Base-by-base conservation (phyloP, 2,113 vertebrate genomes). In the Toxotes chatareus region DNA sequence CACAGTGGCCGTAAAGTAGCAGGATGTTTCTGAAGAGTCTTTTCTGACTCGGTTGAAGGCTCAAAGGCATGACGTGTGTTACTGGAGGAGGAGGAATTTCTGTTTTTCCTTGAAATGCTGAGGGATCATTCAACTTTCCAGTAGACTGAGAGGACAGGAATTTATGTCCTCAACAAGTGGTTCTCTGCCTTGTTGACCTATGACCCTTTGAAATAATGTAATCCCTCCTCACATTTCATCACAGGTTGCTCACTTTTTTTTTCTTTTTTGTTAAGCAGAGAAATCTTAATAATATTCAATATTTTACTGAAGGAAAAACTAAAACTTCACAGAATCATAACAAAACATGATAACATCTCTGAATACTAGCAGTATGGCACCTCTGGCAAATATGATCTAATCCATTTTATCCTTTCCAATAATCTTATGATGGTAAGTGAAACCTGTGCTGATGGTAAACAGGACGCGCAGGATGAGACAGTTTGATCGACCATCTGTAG, bases 1-100 rank as follows among this genome's bases (percentile, higher is more conserved):
- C 17, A 63, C 10, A 42, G n/a, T 46, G 31, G n/a, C 23, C 27
- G 10, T 27, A 13, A 47, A 76, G 44, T 53, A 4, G 13, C 53
- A 68, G 27, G 63, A 80, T 57, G 68, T 74, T 53, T 36, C 19
- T 51, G 1, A 55, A 44, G 61, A 56, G 17, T 16, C 10, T 38
- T 49, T 21, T 55, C 14, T 70, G 16, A 57, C 16, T 9, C 36
- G 34, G 31, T 19, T 76, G n/a, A 55, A 38, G 53, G 7, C 16
- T 59, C 1, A 7, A 70, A 71, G 23, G 36, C 16, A 38, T 68
- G 1, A 31, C 1, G 14, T 60, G 6, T 36, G 60, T 23, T 17
- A 40, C 65, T 14, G 0, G 21, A 64, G 0, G 68, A 69, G 2
- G 21, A 64, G 1, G 67, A 80, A 57, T 9, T 23, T n/a, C 1